Conservation (phyloP, 2,888 invertebrate genomes). For the Drosophila crucigera region DNA sequence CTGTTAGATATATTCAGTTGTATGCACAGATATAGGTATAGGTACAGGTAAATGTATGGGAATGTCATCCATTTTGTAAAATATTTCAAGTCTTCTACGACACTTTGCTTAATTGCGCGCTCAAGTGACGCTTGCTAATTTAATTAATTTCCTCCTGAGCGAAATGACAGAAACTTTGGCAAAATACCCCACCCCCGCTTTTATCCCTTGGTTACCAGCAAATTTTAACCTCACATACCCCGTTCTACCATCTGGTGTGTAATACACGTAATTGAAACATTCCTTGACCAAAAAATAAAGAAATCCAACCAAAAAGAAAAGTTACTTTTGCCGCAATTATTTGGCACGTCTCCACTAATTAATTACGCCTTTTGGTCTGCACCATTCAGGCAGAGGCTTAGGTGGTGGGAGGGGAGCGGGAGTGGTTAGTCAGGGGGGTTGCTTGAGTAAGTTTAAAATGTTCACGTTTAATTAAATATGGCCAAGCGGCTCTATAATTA, state of each 20-base stretch:
- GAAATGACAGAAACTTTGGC: slow-evolving; percentile 61
- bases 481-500: slow-evolving; percentile 75
- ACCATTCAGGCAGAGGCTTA: slow-evolving; percentile 11
- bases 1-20: not conserved
- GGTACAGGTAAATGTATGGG: not conserved
- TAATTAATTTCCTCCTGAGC: slow-evolving; percentile 79
- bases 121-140: slow-evolving; percentile 78
- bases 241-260: slow-evolving; percentile 35
- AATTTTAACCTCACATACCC: slow-evolving; percentile 7
- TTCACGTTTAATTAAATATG: slow-evolving; percentile 78
- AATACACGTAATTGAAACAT: slow-evolving; percentile 80
- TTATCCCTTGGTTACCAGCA: not conserved
- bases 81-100: slow-evolving; percentile 70
- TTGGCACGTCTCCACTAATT: slow-evolving; percentile 78
- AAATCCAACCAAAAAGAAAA: slow-evolving; percentile 66
- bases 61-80: slow-evolving; percentile 48
- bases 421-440: not conserved
- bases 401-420: not conserved
- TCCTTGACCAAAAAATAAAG: slow-evolving; percentile 69
- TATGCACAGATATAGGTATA: not conserved
- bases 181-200: slow-evolving; percentile 2
- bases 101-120: slow-evolving; percentile 77
- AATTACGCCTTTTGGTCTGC: slow-evolving; percentile 76
- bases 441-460: slow-evolving; percentile 66
- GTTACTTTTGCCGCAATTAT: slow-evolving; percentile 76